Conservation (phyloP, 2,113 vertebrate genomes). For the Acrocephalus arundinaceus region DNA sequence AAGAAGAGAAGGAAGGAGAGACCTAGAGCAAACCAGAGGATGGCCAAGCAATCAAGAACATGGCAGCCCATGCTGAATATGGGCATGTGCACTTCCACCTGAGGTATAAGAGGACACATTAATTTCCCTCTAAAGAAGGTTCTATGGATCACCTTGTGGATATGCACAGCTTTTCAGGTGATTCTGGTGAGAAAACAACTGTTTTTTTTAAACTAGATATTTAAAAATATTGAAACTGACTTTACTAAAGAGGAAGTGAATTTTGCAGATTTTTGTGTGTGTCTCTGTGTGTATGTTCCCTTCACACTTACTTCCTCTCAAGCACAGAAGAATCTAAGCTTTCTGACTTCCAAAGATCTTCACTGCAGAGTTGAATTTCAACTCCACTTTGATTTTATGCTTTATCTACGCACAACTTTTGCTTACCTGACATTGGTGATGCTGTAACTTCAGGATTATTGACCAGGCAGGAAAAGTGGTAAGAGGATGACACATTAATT, state of each 20-base stretch:
- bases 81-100: not conserved
- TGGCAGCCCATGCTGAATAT: not conserved
- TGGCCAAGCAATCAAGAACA: not conserved
- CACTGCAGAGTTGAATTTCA: not conserved
- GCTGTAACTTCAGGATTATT: not conserved
- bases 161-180: not conserved
- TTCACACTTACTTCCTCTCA: not conserved
- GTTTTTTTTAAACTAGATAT: fast-evolving
- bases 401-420: not conserved
- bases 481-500: not conserved
- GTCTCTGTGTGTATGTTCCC: not conserved
- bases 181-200: not conserved
- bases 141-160: not conserved
- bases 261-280: not conserved
- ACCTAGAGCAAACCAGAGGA: not conserved
- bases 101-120: not conserved
- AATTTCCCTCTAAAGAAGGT: not conserved
- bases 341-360: not conserved
- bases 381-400: not conserved
- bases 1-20: not conserved
- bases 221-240: not conserved
- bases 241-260: not conserved
- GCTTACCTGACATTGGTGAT: not conserved
- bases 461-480: not conserved
- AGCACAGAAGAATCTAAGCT: not conserved